These are phyloP conservation scores for Spea bombifrons DNA, from an alignment of 2,113 vertebrate genomes.

Conservation along the genomic window DNA sequence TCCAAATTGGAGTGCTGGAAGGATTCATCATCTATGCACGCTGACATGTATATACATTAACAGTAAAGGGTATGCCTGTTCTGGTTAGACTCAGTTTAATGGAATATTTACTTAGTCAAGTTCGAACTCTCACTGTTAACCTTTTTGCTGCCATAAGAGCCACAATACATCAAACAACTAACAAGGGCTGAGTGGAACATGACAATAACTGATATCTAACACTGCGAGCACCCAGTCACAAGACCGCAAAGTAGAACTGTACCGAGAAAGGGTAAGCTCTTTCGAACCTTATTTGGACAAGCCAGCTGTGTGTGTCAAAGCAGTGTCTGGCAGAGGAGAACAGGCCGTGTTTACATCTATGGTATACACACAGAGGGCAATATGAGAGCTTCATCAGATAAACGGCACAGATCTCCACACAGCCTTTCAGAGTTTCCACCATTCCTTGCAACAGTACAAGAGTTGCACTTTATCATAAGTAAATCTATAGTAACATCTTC, in stretches of 20 bases:
- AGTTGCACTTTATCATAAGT: not conserved
- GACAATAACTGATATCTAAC: not conserved
- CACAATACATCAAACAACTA: not conserved
- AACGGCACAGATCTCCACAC: constrained; percentile 24
- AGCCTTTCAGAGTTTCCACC: constrained; percentile 35
- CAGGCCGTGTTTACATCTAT: constrained; percentile 37
- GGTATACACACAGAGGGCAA: constrained; percentile 39
- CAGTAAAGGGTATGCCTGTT: not conserved
- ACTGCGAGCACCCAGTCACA: not conserved
- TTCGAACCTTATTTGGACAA: constrained; percentile 43
- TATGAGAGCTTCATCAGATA: constrained; percentile 39
- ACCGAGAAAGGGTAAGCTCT: constrained; percentile 13
- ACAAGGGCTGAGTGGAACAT: not conserved
- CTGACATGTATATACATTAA: not conserved
- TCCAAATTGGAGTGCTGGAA: not conserved
- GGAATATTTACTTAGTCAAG: not conserved
- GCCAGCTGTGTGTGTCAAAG: constrained; percentile 10
- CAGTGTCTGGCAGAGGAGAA: constrained; percentile 27
- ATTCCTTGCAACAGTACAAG: not conserved
- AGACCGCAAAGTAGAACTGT: constrained; percentile 4
- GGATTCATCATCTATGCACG: not conserved
- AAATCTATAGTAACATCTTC: too few species aligned
- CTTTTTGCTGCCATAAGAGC: not conserved
- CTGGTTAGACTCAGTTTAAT: not conserved
- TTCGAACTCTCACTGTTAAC: not conserved